Base-by-base conservation (phyloP, 1,140 invertebrate genomes). In the Hyposmocoma kahamanoa region DNA sequence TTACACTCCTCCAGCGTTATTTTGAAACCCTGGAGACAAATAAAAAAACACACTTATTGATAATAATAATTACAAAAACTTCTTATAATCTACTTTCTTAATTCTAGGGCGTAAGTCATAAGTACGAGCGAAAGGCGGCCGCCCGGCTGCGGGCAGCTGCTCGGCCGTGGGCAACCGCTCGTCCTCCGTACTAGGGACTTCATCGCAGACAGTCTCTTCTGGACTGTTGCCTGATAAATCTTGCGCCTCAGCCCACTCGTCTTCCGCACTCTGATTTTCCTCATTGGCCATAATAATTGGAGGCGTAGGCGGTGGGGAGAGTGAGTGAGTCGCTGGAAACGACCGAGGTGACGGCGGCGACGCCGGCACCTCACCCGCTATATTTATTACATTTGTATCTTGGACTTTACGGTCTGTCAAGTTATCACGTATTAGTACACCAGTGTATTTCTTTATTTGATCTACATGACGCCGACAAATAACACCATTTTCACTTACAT, bases 191-290 rank as follows among this genome's bases (percentile, higher is more conserved):
- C 24, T 28, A 28, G 24, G 24, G 24, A 28, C 11, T 6, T 28
- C 24, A 11, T 28, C 24, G 24, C 5, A 11, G 11, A 6, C 6
- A 28, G 11, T 28, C 36, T 28, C 24, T 11, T 28, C 24, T 11
- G 13, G 6, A 15, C 13, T 15, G 13, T 4, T 18, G 13, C 8
- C 13, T 17, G 36, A 9, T 18, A 3, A 17, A 8, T 42, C 41
- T 18, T 15, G 41, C 11, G 41, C 41, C 41, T 42, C 41, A 1
- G 22, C 41, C 41, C 41, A 42, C 19, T 42, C 20, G 34, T 36
- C 34, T 22, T 42, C 41, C 11, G 8, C 41, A 19, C 17, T 22
- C 3, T 42, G 20, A 4, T 11, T 11, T 11, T 42, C 41, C 4
- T 22, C 41, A 8, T 8, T 22, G 5, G 3, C 20, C 21, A n/a